Base-by-base conservation (phyloP, 2,797 vertebrate species). In the Liasis olivaceus region DNA sequence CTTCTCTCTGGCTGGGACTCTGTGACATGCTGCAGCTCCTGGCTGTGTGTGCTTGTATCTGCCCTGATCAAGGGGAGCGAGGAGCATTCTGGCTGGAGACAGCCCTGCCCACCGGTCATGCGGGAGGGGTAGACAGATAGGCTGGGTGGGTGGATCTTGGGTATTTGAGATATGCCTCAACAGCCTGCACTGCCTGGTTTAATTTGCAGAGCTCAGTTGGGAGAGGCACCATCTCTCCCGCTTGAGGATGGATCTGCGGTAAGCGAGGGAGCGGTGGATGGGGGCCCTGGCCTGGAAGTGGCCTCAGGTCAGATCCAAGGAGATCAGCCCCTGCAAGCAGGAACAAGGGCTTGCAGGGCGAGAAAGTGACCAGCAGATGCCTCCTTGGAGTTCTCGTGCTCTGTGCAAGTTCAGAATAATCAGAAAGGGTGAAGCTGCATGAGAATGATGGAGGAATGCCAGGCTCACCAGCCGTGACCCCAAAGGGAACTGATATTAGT, bases 21-120 rank as follows among this genome's bases (percentile, higher is more conserved):
- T 88, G 89, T 47, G 92, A 87, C 92, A 93, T 93, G 85, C 69
- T 91, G 85, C 85, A 36, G 58, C 47, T 77, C 36, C 72, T 88
- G 69, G 62, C 5, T 3, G 72, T 56, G 92, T 28, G 56, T 63
- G 92, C 51, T 72, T 26, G 59, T 13, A 60, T 93, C 59, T 90
- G 69, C 26, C 54, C 66, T 90, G 92, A 88, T 81, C 47, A 13
- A 84, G 60, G 69, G 51, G 58, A 91, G 69, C 1, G 60, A 84
- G 31, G 58, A 54, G 58, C 8, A 58, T 59, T 69, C 88, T 63
- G 89, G 92, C 92, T 91, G 85, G 66, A 90, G 89, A 59, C 92
- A 91, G 89, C 92, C 89, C 92, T 90, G 92, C 92, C 92, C 92
- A 93, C 92, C 92, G 91, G 66, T 93, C 89, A 88, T 87, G 92